phyloP scores from a whole-genome alignment of 2,888 invertebrate genomes.

The Drosophila infuscata region DNA sequence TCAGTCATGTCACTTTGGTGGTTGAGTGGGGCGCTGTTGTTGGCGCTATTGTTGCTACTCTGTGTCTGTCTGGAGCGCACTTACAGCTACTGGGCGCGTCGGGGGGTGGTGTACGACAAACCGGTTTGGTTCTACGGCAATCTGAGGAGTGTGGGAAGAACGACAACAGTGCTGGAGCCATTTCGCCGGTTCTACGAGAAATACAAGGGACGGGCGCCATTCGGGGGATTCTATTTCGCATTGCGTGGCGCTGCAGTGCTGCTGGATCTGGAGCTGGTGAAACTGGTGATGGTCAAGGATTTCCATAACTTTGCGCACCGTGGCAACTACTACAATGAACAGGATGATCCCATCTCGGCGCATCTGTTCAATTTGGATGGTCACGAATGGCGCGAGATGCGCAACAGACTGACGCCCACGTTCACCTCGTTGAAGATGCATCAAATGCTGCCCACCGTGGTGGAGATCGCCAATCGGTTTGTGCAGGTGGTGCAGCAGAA shows the following conservation, averaged over 20 bases:
- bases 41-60: conserved; percentile 23
- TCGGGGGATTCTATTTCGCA: conserved; percentile 78
- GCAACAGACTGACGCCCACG: conserved; percentile 85
- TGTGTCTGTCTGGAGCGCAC: conserved; percentile 38
- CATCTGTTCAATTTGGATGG: conserved; percentile 84
- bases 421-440: conserved; percentile 86
- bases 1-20: conserved; percentile 45
- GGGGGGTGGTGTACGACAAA: conserved; percentile 67
- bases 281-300: conserved; percentile 83
- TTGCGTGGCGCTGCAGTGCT: conserved; percentile 65
- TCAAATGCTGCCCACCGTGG: conserved; percentile 85
- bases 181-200: conserved; percentile 72
- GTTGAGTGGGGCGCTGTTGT: conserved; percentile 35
- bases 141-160: conserved; percentile 60
- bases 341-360: conserved; percentile 83
- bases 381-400: conserved; percentile 85
- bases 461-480: conserved; percentile 79
- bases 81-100: conserved; percentile 68
- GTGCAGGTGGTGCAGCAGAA: conserved; percentile 65
- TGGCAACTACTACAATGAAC: conserved; percentile 81
- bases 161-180: conserved; percentile 59
- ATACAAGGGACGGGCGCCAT: conserved; percentile 68
- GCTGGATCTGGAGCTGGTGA: conserved; percentile 82
- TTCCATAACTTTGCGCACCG: conserved; percentile 83
- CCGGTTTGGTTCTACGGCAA: conserved; percentile 72